phyloP scores from a whole-genome alignment of 2,113 vertebrate genomes.

The Alligator mississippiensis region DNA sequence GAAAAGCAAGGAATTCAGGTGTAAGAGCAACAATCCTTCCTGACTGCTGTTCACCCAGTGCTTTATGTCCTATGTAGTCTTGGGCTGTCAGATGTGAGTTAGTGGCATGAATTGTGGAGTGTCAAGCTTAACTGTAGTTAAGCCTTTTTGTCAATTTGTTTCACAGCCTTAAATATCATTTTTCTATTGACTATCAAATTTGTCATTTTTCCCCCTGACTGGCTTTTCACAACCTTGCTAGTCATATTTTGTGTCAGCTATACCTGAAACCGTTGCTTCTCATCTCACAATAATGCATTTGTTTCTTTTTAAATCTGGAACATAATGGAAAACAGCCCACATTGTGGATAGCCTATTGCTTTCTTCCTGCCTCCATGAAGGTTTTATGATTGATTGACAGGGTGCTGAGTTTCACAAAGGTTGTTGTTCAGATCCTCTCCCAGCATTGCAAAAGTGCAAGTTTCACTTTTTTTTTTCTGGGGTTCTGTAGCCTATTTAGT shows the following conservation, averaged over 20 bases:
- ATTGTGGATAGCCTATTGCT: neutral
- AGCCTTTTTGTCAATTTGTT: conserved; percentile 23
- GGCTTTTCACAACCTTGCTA: conserved; percentile 5
- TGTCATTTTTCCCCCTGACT: neutral
- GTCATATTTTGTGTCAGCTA: neutral
- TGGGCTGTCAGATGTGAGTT: neutral
- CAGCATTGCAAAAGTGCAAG: neutral
- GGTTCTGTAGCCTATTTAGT: neutral
- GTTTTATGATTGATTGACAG: neutral
- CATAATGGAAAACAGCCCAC: neutral
- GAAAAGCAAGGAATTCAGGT: neutral
- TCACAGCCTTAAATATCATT: conserved; percentile 22
- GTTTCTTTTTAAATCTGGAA: neutral
- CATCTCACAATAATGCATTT: neutral
- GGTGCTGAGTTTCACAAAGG: neutral
- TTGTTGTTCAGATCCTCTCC: neutral
- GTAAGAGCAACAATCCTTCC: neutral
- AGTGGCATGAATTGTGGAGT: neutral
- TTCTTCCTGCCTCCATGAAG: neutral
- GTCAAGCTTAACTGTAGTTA: conserved; percentile 20
- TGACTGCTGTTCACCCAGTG: neutral
- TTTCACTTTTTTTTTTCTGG: accelerated
- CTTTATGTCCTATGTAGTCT: neutral
- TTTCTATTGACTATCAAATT: conserved; percentile 15
- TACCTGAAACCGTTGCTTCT: neutral